These are phyloP conservation scores for Oryzias celebensis DNA, from an alignment of 2,113 vertebrate genomes.

Conservation along the genomic window DNA sequence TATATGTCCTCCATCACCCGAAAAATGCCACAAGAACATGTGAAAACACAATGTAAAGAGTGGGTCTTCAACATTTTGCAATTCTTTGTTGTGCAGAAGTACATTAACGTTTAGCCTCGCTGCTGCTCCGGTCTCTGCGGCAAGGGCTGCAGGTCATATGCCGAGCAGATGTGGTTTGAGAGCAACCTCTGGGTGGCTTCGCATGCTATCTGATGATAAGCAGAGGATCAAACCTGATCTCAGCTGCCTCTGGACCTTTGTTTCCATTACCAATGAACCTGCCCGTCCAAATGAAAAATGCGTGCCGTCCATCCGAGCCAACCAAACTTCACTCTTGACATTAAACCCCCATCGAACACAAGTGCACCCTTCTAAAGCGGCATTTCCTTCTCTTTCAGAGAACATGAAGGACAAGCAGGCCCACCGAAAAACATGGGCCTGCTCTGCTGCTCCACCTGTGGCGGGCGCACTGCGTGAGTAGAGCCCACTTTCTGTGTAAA, in stretches of 20 bases:
- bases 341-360: too few relatives aligned
- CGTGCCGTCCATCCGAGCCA: neutral
- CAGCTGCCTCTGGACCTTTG: constrained; percentile 35
- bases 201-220: constrained; percentile 58
- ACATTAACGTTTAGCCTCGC: constrained; percentile 24
- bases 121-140: constrained; percentile 27
- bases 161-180: constrained; percentile 63
- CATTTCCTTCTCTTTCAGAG: too few relatives aligned
- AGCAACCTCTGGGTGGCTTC: constrained; percentile 65
- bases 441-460: neutral
- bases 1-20: too few relatives aligned
- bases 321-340: too few relatives aligned
- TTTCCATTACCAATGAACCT: constrained; percentile 56
- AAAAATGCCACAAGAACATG: too few relatives aligned
- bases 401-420: too few relatives aligned
- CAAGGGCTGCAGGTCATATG: constrained; percentile 55
- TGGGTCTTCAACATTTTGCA: too few relatives aligned
- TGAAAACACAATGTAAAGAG: too few relatives aligned
- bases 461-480: neutral
- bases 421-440: neutral
- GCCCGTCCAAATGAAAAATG: constrained; percentile 33
- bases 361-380: too few relatives aligned
- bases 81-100: constrained; percentile 21
- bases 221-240: constrained; percentile 50
- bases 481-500: neutral